Conservation (phyloP, 2,113 vertebrate species). For the Aspiorhynchus laticeps region DNA sequence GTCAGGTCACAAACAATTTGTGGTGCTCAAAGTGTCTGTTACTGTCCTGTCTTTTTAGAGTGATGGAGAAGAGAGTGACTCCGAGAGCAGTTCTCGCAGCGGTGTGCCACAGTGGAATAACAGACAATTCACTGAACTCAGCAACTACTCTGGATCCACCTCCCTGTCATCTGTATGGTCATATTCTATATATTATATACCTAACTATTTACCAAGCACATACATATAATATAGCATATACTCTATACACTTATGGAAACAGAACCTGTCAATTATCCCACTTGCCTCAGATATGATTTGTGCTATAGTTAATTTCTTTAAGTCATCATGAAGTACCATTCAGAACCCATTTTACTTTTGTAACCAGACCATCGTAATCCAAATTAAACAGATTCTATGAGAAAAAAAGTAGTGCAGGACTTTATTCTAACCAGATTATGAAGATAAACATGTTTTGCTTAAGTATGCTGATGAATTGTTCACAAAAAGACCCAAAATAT, state of each 20-base stretch:
- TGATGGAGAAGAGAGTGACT: conserved; percentile 82
- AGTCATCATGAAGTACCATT: not conserved
- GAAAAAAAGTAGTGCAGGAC: not conserved
- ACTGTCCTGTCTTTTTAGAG: conserved; percentile 73
- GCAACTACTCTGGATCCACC: conserved; percentile 84
- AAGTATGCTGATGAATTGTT: not conserved
- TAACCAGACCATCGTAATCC: not conserved
- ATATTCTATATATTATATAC: conserved; percentile 40
- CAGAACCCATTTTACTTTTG: not conserved
- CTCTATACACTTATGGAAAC: not conserved
- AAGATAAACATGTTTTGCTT: not conserved
- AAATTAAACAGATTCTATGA: not conserved
- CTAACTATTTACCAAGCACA: not conserved
- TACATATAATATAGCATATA: not conserved
- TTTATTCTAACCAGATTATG: not conserved
- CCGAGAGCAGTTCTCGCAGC: conserved; percentile 79
- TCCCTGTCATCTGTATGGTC: conserved; percentile 92
- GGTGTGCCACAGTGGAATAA: conserved; percentile 81
- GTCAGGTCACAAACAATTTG: not conserved
- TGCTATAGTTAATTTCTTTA: no score
- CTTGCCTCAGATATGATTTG: not conserved
- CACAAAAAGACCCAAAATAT: not conserved
- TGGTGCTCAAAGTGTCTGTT: not conserved
- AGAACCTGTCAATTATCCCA: not conserved
- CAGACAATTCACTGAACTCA: conserved; percentile 87